Base-by-base conservation (phyloP, 2,888 invertebrate genomes). In the Oscheius sp. region DNA sequence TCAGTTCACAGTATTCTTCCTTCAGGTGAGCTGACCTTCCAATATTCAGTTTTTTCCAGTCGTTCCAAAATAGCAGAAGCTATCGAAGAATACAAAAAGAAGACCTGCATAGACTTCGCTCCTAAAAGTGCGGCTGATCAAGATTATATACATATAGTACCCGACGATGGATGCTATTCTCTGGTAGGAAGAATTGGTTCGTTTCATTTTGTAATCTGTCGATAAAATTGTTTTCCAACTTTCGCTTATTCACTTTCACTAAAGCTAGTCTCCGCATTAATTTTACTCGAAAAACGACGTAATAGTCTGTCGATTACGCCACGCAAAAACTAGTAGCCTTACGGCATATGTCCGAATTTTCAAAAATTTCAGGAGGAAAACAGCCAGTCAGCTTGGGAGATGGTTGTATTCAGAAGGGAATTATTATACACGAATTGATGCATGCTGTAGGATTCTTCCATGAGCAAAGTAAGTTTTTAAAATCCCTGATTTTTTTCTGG, bases 401-500 rank as follows among this genome's bases (percentile, higher is more conserved):
- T 47, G 86, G 86, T 5, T 86, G 86, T 63, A 85, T 86, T 45
- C 84, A 81, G 47, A 84, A 83, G 54, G 86, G 86, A 33, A 85
- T 85, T 24, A 85, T 85, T 38, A 82, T 86, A 28, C 86, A 86
- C 57, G 86, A 86, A 59, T 73, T 86, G 5, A 86, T 85, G 75
- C 86, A 86, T 57, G 83, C 86, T 0, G 82, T 86, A 5, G 86
- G 86, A 1, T 85, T 86, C 63, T 86, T 85, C 67, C 86, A 86
- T 56, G 86, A 86, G 51, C 86, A 86, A 66, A 84, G 82, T 78
- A 30, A 56, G 61, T 41, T 36, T 56, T 12, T 6, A 33, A 20
- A 17, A 9, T 50, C 36, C 36, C 8, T 8, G 36, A 8, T 36
- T 14, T 9, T 36, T 36, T 14, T 36, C 14, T n/a, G n/a, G n/a